Evolutionary conservation across 2,888 invertebrate species (phyloP), one percentile per base, ranked within the genome.

Genomic region (Plebejus melissa): DNA sequence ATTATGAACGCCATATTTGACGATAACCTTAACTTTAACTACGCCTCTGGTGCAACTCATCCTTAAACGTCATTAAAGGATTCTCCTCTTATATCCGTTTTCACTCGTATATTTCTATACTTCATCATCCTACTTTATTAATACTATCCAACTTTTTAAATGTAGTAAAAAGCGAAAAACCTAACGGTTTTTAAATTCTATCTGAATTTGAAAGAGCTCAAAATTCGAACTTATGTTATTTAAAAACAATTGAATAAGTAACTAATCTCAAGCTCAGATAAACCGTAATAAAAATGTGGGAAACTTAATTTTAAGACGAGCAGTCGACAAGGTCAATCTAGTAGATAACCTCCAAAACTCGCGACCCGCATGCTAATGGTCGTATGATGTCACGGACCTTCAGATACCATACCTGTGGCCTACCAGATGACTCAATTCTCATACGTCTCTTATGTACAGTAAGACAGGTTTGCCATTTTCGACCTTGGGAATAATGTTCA

Each of bases 341-440:
- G 79, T 76, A 50, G 80, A 76, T 78, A 83, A 79, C 88, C 88
- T 86, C 83, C 84, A 76, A n/a, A 76, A 79, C 78, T 78, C 79
- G 82, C 80, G 84, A 83, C 82, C 81, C 79, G 81, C 82, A 83
- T 82, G 79, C 78, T 77, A 78, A 79, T 76, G 69, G 57, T 46
- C 76, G 75, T 75, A 85, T 88, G 88, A 88, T 86, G 87, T 88
- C 88, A 88, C 76, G 78, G 46, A 71, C 74, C 74, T 57, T 72
- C 50, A 28, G 28, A 50, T 13, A 16, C 7, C 50, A 54, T 50
- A 36, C 28, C 22, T 32, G 32, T 65, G 65, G 13, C 16, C 13
- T 65, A 28, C 3, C 65, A 32, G 32, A 65, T 36, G 65, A 65
- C 13, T 65, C 65, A 65, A 65, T 65, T 36, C 32, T 32, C 65